phyloP scores from a whole-genome alignment of 92 coral and sea anemone genomes.

The Heteractis magnifica region DNA sequence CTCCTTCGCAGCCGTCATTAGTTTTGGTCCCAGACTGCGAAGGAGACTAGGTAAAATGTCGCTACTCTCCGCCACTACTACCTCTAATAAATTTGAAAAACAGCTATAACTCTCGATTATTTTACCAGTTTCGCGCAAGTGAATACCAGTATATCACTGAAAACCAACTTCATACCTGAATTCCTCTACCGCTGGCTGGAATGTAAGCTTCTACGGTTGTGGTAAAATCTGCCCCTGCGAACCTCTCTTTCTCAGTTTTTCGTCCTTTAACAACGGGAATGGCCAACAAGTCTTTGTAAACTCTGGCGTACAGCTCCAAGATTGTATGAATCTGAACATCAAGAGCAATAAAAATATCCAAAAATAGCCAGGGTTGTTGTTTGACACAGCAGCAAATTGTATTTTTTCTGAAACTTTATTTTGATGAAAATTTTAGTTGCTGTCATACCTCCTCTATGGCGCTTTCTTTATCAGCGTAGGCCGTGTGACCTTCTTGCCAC shows the following conservation, averaged over 20 bases:
- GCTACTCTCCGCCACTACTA: no score
- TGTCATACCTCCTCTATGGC: constrained; percentile 83
- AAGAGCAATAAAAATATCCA: neutral
- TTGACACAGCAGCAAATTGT: neutral
- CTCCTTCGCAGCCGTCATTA: no score
- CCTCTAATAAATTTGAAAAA: no score
- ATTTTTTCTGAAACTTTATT: neutral
- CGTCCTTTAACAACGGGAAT: constrained; percentile 90
- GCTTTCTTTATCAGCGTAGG: constrained; percentile 79
- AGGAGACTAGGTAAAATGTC: no score
- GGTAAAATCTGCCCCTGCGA: constrained; percentile 97
- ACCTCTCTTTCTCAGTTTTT: constrained; percentile 95
- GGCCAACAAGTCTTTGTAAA: constrained; percentile 87
- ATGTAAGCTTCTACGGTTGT: constrained; percentile 91
- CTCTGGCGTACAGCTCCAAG: constrained; percentile 74
- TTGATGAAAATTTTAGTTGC: neutral
- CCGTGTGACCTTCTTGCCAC: constrained; percentile 99
- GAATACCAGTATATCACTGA: neutral
- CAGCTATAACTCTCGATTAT: no score
- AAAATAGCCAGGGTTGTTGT: neutral
- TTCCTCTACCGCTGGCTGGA: constrained; percentile 97
- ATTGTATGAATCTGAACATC: constrained; percentile 74
- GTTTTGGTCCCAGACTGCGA: no score
- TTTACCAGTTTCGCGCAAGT: no score
- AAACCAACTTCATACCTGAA: constrained; percentile 59